Percentiles rank a stretch among this genome's conserved stretches.
Evolutionary conservation across 2,888 invertebrate species (phyloP).

Genomic region (Eristalis tenax): DNA sequence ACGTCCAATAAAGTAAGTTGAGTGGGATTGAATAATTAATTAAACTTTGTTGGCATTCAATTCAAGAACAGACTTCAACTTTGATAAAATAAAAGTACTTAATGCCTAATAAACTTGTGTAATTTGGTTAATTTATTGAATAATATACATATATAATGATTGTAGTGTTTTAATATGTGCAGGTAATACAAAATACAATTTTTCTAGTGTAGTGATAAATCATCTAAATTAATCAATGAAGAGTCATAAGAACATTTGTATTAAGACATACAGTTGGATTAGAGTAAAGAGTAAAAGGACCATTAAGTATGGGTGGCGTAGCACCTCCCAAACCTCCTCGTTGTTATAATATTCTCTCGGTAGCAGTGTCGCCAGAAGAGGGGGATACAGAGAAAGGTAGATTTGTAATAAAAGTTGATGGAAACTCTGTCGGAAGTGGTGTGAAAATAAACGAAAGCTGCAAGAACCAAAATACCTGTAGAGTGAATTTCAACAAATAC

Average conservation of each 20-base stretch:
- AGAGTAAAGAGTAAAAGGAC: conserved; percentile 50
- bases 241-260: conserved; percentile 61
- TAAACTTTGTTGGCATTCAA: conserved; percentile 40
- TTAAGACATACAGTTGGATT: conserved; percentile 57
- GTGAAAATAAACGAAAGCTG: conserved; percentile 51
- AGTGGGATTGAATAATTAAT: conserved; percentile 59
- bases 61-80: neutral
- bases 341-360: conserved; percentile 61
- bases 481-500: conserved; percentile 72
- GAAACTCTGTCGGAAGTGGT: conserved; percentile 54
- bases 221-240: conserved; percentile 68
- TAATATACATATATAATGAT: too few relatives aligned
- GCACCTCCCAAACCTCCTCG: conserved; percentile 68
- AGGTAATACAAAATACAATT: conserved; percentile 31
- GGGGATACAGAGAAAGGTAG: conserved; percentile 41
- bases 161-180: conserved; percentile 35
- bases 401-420: conserved; percentile 54
- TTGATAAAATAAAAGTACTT: neutral
- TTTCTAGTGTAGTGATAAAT: conserved; percentile 58
- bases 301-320: conserved; percentile 61
- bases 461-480: conserved; percentile 42
- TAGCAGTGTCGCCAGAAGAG: conserved; percentile 24
- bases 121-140: conserved; percentile 38
- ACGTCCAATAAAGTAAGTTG: conserved; percentile 24
- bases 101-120: conserved; percentile 32